Percentiles rank a stretch among this genome's conserved stretches.
Evolutionary conservation across 2,888 invertebrate species (phyloP).

Genomic region (Trilocha varians): DNA sequence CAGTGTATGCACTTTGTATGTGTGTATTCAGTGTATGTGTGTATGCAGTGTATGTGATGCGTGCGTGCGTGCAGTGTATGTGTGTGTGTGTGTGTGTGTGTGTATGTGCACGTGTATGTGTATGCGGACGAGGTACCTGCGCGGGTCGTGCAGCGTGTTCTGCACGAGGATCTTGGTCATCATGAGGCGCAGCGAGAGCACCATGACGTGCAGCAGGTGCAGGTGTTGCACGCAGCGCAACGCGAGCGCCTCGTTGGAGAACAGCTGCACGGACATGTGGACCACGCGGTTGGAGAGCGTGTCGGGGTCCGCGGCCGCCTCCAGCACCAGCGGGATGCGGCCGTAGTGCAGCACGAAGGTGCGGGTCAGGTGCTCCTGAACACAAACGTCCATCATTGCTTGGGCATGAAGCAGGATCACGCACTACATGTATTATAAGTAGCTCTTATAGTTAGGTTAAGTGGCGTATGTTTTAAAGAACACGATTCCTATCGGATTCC

Average conservation of each 20-base stretch:
- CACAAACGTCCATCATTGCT: conserved; percentile 12
- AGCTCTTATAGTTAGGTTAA: no score
- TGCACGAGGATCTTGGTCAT: conserved; percentile 92
- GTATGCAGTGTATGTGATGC: no score
- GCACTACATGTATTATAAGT: no score
- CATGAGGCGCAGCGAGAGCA: conserved; percentile 89
- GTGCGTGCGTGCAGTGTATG: no score
- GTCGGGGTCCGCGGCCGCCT: conserved; percentile 88
- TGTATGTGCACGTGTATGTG: no score
- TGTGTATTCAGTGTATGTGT: no score
- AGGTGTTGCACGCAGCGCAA: conserved; percentile 92
- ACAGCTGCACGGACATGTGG: conserved; percentile 97
- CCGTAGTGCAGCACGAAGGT: conserved; percentile 98
- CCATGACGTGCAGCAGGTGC: conserved; percentile 93
- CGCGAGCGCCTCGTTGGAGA: conserved; percentile 94
- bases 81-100: no score
- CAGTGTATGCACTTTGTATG: no score
- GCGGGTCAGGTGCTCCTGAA: conserved; percentile 89
- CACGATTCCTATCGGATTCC: no score
- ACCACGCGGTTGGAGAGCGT: conserved; percentile 96
- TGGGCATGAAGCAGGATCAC: no score
- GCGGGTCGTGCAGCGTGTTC: conserved; percentile 86
- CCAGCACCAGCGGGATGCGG: conserved; percentile 92
- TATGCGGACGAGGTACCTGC: conserved; percentile 88
- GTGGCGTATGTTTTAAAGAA: no score